Percentiles rank a stretch among this genome's conserved stretches.
These are phyloP conservation scores for Pseudochromis fuscus DNA, from an alignment of 2,797 vertebrate genomes.

Conservation along the genomic window DNA sequence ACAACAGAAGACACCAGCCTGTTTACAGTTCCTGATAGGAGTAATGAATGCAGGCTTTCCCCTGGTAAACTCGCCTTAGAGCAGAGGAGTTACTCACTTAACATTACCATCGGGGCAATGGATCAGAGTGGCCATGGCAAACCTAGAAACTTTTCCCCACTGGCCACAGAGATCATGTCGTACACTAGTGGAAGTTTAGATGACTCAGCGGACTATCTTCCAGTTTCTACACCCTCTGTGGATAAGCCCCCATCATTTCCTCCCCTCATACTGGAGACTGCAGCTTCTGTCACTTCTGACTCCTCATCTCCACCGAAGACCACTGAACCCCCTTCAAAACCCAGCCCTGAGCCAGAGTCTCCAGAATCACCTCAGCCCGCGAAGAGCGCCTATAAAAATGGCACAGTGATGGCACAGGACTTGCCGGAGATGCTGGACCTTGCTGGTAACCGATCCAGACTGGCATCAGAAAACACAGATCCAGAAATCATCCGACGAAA, in stretches of 20 bases:
- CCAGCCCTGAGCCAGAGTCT: constrained; percentile 84
- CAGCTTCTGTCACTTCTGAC: constrained; percentile 81
- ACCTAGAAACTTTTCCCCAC: constrained; percentile 92
- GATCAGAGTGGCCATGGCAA: constrained; percentile 92
- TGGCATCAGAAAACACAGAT: constrained; percentile 92
- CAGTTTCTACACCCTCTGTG: constrained; percentile 91
- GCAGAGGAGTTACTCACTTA: constrained; percentile 98
- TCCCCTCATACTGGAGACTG: constrained; percentile 86
- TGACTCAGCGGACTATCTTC: constrained; percentile 95
- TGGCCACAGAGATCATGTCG: constrained; percentile 96
- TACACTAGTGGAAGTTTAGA: constrained; percentile 97
- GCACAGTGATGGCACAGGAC: constrained; percentile 92
- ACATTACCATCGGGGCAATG: constrained; percentile 93
- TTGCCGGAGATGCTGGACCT: constrained; percentile 98
- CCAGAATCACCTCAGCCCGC: constrained; percentile 87
- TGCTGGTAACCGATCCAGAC: constrained; percentile 90
- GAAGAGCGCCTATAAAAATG: constrained; percentile 92
- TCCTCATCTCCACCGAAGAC: constrained; percentile 81
- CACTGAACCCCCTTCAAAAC: constrained; percentile 62
- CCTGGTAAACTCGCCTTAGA: constrained; percentile 96
- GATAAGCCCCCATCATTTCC: constrained; percentile 93
- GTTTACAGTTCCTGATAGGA: constrained; percentile 87
- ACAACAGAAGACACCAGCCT: constrained; percentile 84
- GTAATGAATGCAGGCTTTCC: constrained; percentile 91
- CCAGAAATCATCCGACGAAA: constrained; percentile 88